phyloP scores from a whole-genome alignment of 1,140 invertebrate species.

The Lamellibrachia luymesi region DNA sequence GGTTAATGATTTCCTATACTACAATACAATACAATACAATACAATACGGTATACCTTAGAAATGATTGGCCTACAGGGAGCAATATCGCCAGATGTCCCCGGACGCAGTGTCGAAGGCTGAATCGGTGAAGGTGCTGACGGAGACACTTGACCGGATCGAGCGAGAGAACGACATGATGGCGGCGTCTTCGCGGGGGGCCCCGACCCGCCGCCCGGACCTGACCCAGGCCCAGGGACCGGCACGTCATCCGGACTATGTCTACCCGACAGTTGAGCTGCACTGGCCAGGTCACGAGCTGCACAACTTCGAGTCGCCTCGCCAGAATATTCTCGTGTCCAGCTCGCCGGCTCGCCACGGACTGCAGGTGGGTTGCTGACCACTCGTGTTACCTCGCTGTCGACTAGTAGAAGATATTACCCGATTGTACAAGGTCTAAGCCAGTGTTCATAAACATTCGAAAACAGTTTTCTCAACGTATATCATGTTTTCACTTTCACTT shows the following conservation, averaged over 20 bases:
- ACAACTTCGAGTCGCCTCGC: background rate
- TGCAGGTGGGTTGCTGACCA: background rate
- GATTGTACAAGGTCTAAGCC: no score
- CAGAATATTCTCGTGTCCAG: background rate
- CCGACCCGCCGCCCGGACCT: background rate
- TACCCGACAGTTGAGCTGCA: background rate
- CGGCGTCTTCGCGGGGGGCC: background rate
- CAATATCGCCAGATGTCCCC: background rate
- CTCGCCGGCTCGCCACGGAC: background rate
- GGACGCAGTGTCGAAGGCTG: background rate
- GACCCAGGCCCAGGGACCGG: background rate
- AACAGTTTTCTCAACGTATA: no score
- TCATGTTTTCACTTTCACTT: no score
- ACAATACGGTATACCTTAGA: background rate
- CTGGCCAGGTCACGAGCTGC: background rate
- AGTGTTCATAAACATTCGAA: no score
- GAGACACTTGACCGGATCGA: constrained; percentile 22
- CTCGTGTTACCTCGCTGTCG: background rate
- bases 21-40: background rate
- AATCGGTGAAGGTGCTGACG: constrained; percentile 13
- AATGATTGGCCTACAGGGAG: background rate
- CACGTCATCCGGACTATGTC: background rate
- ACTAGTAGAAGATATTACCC: no score
- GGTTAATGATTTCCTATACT: background rate
- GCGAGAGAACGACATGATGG: constrained; percentile 19